Evolutionary conservation across 2,888 invertebrate species (phyloP).

Genomic region (Lymantria dispar): DNA sequence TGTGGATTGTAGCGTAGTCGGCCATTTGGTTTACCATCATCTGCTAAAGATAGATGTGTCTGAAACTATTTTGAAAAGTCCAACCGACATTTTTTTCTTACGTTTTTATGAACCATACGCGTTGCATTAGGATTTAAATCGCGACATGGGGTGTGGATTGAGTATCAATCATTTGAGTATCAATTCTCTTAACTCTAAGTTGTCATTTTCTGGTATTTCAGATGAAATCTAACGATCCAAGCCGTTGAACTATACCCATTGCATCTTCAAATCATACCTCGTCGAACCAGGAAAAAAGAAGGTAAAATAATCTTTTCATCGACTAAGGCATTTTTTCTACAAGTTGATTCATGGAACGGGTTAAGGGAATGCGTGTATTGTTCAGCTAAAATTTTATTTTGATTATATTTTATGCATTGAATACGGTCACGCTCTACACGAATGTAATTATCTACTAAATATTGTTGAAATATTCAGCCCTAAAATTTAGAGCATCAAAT

Average conservation of each 20-base stretch:
- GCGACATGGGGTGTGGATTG: conserved; percentile 12
- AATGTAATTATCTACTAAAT: conserved; percentile 15
- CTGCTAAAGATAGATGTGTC: conserved; percentile 14
- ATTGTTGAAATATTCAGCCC: conserved; percentile 19
- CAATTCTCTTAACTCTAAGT: conserved; percentile 17
- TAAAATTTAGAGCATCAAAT: conserved; percentile 16
- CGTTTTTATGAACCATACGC: conserved; percentile 5
- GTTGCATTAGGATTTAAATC: conserved; percentile 4
- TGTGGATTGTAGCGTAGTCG: conserved; percentile 16
- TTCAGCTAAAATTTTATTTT: conserved; percentile 20
- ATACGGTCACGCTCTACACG: conserved; percentile 16
- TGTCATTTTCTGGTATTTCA: conserved; percentile 19
- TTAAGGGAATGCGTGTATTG: conserved; percentile 19
- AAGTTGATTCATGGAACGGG: conserved; percentile 16
- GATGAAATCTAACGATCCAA: conserved; percentile 25
- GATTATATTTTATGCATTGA: conserved; percentile 19
- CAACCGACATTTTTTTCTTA: conserved; percentile 14
- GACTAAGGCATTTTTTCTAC: conserved; percentile 17
- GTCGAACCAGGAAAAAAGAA: conserved; percentile 18
- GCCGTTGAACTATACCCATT: conserved; percentile 25
- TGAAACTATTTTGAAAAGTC: conserved; percentile 15
- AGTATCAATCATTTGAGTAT: conserved; percentile 21
- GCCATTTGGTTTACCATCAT: conserved; percentile 18
- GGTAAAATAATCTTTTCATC: conserved; percentile 23
- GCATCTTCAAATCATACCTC: conserved; percentile 16